These are phyloP conservation scores for Caretta caretta DNA, from an alignment of 2,113 vertebrate species.

Conservation along the genomic window DNA sequence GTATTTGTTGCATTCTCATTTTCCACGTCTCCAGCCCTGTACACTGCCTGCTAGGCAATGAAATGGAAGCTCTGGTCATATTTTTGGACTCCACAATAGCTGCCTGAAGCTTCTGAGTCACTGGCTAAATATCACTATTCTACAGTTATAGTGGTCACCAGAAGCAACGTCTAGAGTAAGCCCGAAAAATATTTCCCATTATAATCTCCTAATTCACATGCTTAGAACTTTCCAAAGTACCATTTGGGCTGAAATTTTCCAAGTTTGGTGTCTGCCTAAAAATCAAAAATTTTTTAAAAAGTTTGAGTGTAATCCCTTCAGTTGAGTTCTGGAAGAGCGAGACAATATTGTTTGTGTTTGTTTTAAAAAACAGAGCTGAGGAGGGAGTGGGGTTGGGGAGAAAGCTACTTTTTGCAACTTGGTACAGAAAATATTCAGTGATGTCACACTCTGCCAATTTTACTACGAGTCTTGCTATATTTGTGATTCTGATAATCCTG, in stretches of 20 bases:
- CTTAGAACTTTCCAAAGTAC: not conserved
- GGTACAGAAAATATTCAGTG: not conserved
- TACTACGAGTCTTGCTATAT: not conserved
- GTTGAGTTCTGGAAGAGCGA: not conserved
- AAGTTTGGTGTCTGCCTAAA: not conserved
- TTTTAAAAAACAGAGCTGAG: not conserved
- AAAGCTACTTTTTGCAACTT: not conserved
- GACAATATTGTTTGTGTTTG: not conserved
- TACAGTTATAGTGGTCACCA: not conserved
- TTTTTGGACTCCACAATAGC: not conserved
- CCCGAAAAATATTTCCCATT: not conserved
- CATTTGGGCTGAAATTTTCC: not conserved
- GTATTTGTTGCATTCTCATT: not conserved
- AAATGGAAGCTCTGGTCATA: not conserved
- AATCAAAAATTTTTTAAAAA: not conserved
- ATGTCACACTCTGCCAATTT: fast-evolving
- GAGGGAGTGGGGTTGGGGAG: too few species aligned
- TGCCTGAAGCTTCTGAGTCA: not conserved
- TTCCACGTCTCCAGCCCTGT: not conserved
- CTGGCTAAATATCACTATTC: not conserved
- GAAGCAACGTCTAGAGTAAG: not conserved
- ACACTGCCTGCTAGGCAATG: not conserved
- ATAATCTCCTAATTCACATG: not conserved
- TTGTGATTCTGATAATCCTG: slow-evolving; percentile 30
- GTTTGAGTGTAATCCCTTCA: not conserved